phyloP scores from a whole-genome alignment of 2,797 vertebrate genomes.

The Acrossocheilus fasciatus region DNA sequence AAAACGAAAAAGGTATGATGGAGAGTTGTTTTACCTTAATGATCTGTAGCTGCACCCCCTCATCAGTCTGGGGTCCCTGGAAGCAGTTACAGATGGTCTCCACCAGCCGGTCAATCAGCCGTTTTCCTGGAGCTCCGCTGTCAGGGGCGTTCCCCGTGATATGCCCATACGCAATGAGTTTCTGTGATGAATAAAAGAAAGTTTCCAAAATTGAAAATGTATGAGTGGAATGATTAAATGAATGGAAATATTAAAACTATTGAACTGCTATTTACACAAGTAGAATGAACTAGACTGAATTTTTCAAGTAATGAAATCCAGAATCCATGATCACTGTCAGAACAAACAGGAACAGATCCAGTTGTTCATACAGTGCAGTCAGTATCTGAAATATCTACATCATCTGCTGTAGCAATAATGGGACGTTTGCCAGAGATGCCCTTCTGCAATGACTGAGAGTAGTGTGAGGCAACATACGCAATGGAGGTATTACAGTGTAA shows the following conservation, averaged over 20 bases:
- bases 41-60: constrained; percentile 97
- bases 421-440: neutral
- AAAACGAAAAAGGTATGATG: neutral
- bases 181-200: constrained; percentile 72
- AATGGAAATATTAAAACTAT: neutral
- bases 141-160: constrained; percentile 98
- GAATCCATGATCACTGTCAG: too few relatives aligned
- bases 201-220: neutral
- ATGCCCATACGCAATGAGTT: constrained; percentile 96
- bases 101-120: constrained; percentile 93
- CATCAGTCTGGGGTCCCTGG: constrained; percentile 95
- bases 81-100: constrained; percentile 97
- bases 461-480: neutral
- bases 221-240: neutral
- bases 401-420: neutral
- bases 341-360: neutral
- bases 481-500: neutral
- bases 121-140: constrained; percentile 87
- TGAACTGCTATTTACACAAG: neutral
- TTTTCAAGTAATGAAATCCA: too few relatives aligned
- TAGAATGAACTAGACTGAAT: too few relatives aligned
- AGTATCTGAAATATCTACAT: neutral
- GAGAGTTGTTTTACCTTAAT: constrained; percentile 87
- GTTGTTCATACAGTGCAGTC: neutral
- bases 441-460: neutral